Percentiles rank a stretch among this genome's conserved stretches.
Conservation (phyloP, 1,140 invertebrate genomes). For the Conopomorpha cramerella region DNA sequence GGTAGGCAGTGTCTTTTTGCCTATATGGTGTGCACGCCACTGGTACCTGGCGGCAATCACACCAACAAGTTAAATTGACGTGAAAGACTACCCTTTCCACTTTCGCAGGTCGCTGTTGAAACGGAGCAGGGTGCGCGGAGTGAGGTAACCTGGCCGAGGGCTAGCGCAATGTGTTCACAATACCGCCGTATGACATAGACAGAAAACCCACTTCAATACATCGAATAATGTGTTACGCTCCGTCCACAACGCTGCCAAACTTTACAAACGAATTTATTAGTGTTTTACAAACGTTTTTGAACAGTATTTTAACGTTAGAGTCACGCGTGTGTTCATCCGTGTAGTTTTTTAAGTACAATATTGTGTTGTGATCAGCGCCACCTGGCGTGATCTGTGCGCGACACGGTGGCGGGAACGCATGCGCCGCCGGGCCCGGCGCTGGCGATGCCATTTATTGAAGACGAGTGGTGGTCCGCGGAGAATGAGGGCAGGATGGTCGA, state of each 20-base stretch:
- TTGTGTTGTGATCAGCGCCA: constrained; percentile 33
- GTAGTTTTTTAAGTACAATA: too few relatives aligned
- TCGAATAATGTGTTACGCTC: constrained; percentile 45
- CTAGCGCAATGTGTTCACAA: constrained; percentile 36
- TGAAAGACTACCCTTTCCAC: constrained; percentile 46
- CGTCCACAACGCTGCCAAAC: constrained; percentile 53
- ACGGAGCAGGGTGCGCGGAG: constrained; percentile 35
- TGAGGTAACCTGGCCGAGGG: constrained; percentile 52
- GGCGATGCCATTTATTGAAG: constrained; percentile 94
- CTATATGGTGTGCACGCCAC: too few relatives aligned
- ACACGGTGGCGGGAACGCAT: constrained; percentile 64
- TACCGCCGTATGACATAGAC: constrained; percentile 26
- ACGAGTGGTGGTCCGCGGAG: constrained; percentile 91
- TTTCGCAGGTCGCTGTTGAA: constrained; percentile 58
- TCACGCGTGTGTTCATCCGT: too few relatives aligned
- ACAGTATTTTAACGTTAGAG: constrained; percentile 22
- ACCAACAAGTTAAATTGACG: too few relatives aligned
- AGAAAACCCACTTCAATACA: too few relatives aligned
- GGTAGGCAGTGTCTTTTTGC: too few relatives aligned
- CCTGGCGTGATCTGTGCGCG: constrained; percentile 29
- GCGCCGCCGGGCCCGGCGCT: constrained; percentile 66
- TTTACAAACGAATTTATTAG: constrained; percentile 48
- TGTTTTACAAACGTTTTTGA: constrained; percentile 20
- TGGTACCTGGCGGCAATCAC: too few relatives aligned
- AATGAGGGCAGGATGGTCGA: constrained; percentile 91